These are phyloP conservation scores for Cirrhinus molitorella DNA, from an alignment of 2,797 vertebrate genomes.

Conservation along the genomic window DNA sequence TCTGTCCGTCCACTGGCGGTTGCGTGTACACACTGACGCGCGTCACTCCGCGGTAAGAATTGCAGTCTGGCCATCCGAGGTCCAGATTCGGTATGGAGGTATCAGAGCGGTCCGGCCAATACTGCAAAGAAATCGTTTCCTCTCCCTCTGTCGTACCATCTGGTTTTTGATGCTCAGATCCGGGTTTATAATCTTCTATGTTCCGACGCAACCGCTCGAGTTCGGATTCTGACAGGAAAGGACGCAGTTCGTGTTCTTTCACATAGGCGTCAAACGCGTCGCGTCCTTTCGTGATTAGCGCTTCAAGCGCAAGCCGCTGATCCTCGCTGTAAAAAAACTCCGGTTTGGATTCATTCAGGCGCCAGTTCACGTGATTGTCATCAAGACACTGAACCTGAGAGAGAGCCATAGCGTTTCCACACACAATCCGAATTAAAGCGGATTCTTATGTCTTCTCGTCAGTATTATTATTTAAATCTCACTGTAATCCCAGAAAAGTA, in stretches of 20 bases:
- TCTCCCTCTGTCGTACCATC: conserved; percentile 67
- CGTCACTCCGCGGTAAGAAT: conserved; percentile 93
- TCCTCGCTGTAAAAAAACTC: conserved; percentile 98
- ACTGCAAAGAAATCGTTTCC: conserved; percentile 87
- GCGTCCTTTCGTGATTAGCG: conserved; percentile 78
- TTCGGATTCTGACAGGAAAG: conserved; percentile 92
- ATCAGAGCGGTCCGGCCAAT: conserved; percentile 96
- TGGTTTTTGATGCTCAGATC: conserved; percentile 76
- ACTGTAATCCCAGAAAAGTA: neutral
- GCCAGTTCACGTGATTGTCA: conserved; percentile 93
- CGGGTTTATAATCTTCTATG: conserved; percentile 86
- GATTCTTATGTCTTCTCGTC: neutral
- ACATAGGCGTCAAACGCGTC: conserved; percentile 86
- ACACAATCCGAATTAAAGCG: neutral
- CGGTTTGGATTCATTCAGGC: conserved; percentile 91
- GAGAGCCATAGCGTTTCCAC: conserved; percentile 82
- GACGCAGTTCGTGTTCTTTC: conserved; percentile 80
- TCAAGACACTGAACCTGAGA: conserved; percentile 96
- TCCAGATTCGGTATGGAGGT: conserved; percentile 91
- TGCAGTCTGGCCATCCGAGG: conserved; percentile 92
- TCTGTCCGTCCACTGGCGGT: conserved; percentile 87
- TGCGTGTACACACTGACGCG: conserved; percentile 94
- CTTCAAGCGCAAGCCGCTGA: conserved; percentile 91
- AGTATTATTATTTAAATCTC: neutral
- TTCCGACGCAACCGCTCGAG: conserved; percentile 78